phyloP scores from a whole-genome alignment of 2,888 invertebrate species.

The Chloroclysta siterata region DNA sequence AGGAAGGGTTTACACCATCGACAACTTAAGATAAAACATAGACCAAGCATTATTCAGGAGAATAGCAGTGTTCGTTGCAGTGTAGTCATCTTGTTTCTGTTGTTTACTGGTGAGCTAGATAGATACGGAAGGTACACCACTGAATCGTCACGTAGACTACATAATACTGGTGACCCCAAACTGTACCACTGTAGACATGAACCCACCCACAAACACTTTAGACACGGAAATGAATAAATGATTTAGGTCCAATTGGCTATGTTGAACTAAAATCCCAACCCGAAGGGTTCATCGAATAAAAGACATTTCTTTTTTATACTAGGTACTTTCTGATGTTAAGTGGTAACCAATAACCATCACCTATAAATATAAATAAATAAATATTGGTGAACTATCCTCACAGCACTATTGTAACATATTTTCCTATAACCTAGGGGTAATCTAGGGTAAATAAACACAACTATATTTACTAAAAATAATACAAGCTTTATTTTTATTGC shows the following conservation, averaged over 20 bases:
- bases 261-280: background rate
- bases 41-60: background rate
- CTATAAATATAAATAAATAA: too few species aligned
- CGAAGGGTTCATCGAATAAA: too few species aligned
- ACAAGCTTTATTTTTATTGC: too few species aligned
- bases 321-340: too few species aligned
- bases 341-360: too few species aligned
- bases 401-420: too few species aligned
- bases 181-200: constrained; percentile 14
- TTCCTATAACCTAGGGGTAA: too few species aligned
- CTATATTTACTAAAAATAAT: too few species aligned
- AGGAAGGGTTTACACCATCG: too few species aligned
- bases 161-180: constrained; percentile 23
- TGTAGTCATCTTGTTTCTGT: constrained; percentile 2
- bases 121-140: constrained; percentile 19
- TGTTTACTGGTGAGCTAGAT: constrained; percentile 15
- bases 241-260: constrained; percentile 10
- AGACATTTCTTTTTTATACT: too few species aligned
- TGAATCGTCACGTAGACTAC: constrained; percentile 16
- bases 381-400: too few species aligned
- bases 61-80: background rate
- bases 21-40: background rate
- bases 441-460: too few species aligned
- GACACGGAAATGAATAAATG: constrained; percentile 14
- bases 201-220: constrained; percentile 6